Percentiles rank a stretch among this genome's conserved stretches.
These are phyloP conservation scores for Meteorus cinctellus DNA, from an alignment of 2,888 invertebrate genomes.

Conservation along the genomic window DNA sequence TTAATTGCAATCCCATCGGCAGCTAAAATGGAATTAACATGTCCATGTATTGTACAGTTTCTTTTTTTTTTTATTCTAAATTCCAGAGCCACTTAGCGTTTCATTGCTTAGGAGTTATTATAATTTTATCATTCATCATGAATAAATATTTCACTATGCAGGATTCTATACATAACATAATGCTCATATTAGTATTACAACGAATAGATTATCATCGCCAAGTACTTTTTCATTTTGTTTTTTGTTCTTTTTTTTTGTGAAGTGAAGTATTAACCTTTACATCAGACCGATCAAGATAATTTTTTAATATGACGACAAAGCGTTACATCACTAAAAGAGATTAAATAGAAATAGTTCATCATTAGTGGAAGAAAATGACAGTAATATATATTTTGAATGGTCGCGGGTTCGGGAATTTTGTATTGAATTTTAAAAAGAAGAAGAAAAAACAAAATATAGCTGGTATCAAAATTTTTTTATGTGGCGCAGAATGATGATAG, in stretches of 20 bases:
- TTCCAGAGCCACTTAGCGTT: slow-evolving; percentile 64
- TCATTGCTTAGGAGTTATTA: slow-evolving; percentile 62
- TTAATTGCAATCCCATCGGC: slow-evolving; percentile 56
- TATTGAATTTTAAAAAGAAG: slow-evolving; percentile 5
- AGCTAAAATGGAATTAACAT: slow-evolving; percentile 60
- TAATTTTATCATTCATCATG: slow-evolving; percentile 63
- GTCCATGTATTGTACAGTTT: slow-evolving; percentile 65
- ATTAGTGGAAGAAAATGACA: slow-evolving; percentile 4
- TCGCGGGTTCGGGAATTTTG: not conserved
- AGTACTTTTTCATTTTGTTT: slow-evolving; percentile 41
- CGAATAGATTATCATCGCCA: slow-evolving; percentile 57
- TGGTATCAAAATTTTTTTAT: slow-evolving; percentile 13
- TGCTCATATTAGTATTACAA: slow-evolving; percentile 71
- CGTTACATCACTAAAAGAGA: slow-evolving; percentile 15
- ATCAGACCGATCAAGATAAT: not conserved
- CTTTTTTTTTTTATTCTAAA: slow-evolving; percentile 50
- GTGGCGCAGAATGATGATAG: not conserved
- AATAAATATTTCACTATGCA: slow-evolving; percentile 61
- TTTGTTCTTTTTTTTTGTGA: slow-evolving; percentile 10
- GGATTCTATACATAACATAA: slow-evolving; percentile 66
- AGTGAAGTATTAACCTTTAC: slow-evolving; percentile 10
- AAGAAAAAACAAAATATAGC: slow-evolving; percentile 10
- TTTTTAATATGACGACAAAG: slow-evolving; percentile 2
- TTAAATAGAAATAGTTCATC: slow-evolving; percentile 7
- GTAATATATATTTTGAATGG: slow-evolving; percentile 7